phyloP scores from a whole-genome alignment of 35 echinoderm and acorn worm species.

The Apostichopus parvimensis region DNA sequence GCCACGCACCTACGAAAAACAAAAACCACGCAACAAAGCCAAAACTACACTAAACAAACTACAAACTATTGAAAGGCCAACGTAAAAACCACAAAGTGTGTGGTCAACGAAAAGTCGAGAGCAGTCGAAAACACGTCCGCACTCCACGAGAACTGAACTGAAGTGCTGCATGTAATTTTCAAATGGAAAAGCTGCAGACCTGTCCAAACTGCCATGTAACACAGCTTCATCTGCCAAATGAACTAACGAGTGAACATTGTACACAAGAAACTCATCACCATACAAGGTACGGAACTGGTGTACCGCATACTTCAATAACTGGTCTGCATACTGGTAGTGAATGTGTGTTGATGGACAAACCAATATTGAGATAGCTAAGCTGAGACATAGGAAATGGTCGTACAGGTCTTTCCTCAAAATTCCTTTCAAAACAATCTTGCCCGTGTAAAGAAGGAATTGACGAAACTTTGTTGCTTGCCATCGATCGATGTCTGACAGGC shows the following conservation, averaged over 20 bases:
- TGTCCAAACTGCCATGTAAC: slow-evolving; percentile 52
- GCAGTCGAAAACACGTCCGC: too few species aligned
- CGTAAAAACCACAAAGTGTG: too few species aligned
- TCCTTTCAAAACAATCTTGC: slow-evolving; percentile 48
- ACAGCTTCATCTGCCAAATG: slow-evolving; percentile 69
- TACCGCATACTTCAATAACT: slow-evolving; percentile 61
- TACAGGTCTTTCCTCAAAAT: slow-evolving; percentile 45
- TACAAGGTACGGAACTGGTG: slow-evolving; percentile 55
- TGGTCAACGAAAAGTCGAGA: too few species aligned
- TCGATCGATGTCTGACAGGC: slow-evolving; percentile 64
- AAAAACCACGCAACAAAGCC: too few species aligned
- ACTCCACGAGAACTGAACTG: too few species aligned
- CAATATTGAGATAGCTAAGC: slow-evolving; percentile 61
- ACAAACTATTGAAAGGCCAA: too few species aligned
- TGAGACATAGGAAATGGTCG: slow-evolving; percentile 61
- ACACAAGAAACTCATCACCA: slow-evolving; percentile 72
- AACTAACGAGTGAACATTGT: slow-evolving; percentile 75
- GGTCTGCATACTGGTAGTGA: slow-evolving; percentile 50
- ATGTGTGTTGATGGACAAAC: background rate
- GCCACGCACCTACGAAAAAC: too few species aligned
- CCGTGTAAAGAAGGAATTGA: slow-evolving; percentile 63
- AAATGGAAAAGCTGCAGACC: slow-evolving; percentile 66
- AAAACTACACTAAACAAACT: too few species aligned
- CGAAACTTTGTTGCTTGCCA: slow-evolving; percentile 78
- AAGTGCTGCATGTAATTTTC: slow-evolving; percentile 64